phyloP scores from a whole-genome alignment of 1,140 invertebrate genomes.

The Cataglyphis hispanica region DNA sequence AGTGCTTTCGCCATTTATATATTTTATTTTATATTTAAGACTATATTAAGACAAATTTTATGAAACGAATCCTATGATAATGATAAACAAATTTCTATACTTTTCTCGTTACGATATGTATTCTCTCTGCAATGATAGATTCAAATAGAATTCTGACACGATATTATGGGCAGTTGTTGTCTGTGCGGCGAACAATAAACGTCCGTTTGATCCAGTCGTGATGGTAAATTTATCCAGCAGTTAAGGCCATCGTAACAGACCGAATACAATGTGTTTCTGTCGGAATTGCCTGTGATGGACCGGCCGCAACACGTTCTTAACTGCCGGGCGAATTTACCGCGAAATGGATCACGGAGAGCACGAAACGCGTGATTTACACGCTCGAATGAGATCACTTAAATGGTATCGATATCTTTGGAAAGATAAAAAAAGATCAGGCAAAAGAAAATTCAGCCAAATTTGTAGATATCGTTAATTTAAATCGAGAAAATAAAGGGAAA shows the following conservation, averaged over 20 bases:
- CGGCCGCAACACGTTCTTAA: slow-evolving; percentile 55
- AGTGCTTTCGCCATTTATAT: neutral
- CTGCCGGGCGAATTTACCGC: slow-evolving; percentile 59
- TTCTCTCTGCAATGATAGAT: neutral
- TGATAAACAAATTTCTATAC: neutral
- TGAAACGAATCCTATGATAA: neutral
- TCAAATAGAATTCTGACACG: slow-evolving; percentile 12
- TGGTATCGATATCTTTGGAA: neutral
- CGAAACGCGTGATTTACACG: slow-evolving; percentile 22
- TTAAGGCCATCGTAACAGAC: slow-evolving; percentile 58
- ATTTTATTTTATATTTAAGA: neutral
- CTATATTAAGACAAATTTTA: neutral
- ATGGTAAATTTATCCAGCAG: slow-evolving; percentile 63
- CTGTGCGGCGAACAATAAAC: slow-evolving; percentile 36
- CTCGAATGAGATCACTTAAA: neutral
- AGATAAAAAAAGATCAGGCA: neutral
- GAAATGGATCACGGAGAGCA: slow-evolving; percentile 30
- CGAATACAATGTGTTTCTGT: slow-evolving; percentile 61
- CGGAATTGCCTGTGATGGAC: slow-evolving; percentile 31
- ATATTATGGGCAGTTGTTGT: slow-evolving; percentile 30
- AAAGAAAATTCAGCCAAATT: neutral
- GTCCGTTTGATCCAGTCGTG: slow-evolving; percentile 53
- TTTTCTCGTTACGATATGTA: neutral
- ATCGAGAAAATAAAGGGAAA: neutral
- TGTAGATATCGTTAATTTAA: neutral